Percentiles rank a stretch among this genome's conserved stretches.
Evolutionary conservation across 2,888 invertebrate genomes (phyloP).

Genomic region (Strigamia transsilvanica): DNA sequence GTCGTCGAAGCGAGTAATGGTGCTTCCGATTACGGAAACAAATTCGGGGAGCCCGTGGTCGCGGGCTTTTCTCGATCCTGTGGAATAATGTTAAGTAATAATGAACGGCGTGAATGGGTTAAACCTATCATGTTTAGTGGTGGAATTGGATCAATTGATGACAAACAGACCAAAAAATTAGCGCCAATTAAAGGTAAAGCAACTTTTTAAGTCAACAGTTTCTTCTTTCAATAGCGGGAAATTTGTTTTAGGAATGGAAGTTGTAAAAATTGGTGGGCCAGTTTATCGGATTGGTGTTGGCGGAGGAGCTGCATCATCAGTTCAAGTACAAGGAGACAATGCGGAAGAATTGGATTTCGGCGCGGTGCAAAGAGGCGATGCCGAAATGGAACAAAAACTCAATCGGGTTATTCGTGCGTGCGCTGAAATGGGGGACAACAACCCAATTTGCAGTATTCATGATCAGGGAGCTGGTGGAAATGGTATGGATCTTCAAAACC

Average conservation of each 20-base stretch:
- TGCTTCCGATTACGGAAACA: conserved; percentile 98
- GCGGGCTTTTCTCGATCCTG: conserved; percentile 91
- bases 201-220: too few relatives aligned
- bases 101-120: conserved; percentile 86
- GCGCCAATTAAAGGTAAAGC: not conserved
- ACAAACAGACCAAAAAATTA: conserved; percentile 79
- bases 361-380: conserved; percentile 95
- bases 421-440: conserved; percentile 78
- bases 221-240: too few relatives aligned
- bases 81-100: conserved; percentile 74
- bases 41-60: conserved; percentile 96
- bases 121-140: conserved; percentile 99
- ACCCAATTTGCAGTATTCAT: conserved; percentile 95
- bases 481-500: conserved; percentile 12
- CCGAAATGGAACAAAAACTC: conserved; percentile 98
- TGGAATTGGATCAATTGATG: conserved; percentile 91
- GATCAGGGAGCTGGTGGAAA: conserved; percentile 98
- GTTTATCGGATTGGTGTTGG: conserved; percentile 98
- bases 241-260: conserved; percentile 75
- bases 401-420: conserved; percentile 93
- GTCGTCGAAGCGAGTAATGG: conserved; percentile 96
- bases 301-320: conserved; percentile 97
- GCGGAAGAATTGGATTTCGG: conserved; percentile 89
- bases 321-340: conserved; percentile 90
- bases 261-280: conserved; percentile 96